Conservation (phyloP, 2,888 invertebrate genomes). For the Muschampia plurimacula region DNA sequence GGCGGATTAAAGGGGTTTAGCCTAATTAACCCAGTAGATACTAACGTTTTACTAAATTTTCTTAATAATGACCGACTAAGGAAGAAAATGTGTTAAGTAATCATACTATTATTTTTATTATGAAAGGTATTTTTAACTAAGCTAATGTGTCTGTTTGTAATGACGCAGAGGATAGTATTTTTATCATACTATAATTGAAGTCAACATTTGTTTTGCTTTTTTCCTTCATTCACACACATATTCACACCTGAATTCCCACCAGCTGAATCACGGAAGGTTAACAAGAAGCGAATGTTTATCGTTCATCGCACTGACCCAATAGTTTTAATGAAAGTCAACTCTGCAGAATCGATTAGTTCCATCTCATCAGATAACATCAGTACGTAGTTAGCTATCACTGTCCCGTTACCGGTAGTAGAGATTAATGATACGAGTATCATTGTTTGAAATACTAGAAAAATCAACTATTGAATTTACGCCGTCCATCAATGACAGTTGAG, state of each 20-base stretch:
- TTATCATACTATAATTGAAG: neutral
- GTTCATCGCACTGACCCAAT: conserved; percentile 65
- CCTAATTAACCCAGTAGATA: too few relatives aligned
- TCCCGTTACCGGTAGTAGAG: conserved; percentile 76
- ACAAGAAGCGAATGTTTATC: conserved; percentile 33
- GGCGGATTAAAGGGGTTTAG: too few relatives aligned
- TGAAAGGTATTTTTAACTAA: too few relatives aligned
- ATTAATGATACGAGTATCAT: conserved; percentile 75
- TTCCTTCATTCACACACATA: neutral
- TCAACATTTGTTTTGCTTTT: neutral
- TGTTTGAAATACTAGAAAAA: conserved; percentile 77
- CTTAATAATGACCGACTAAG: too few relatives aligned
- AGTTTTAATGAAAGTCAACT: conserved; percentile 74
- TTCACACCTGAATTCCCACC: conserved; percentile 22
- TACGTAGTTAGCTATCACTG: conserved; percentile 76
- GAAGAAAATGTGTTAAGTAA: too few relatives aligned
- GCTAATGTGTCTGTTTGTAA: too few relatives aligned
- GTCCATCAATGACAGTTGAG: conserved; percentile 54
- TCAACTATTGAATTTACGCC: conserved; percentile 66
- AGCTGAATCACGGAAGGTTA: conserved; percentile 26
- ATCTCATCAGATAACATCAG: conserved; percentile 71
- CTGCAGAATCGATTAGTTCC: conserved; percentile 76
- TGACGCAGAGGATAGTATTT: too few relatives aligned
- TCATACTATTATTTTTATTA: too few relatives aligned
- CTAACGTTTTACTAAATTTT: too few relatives aligned